phyloP scores from a whole-genome alignment of 2,113 vertebrate species.

The Proteles cristata region DNA sequence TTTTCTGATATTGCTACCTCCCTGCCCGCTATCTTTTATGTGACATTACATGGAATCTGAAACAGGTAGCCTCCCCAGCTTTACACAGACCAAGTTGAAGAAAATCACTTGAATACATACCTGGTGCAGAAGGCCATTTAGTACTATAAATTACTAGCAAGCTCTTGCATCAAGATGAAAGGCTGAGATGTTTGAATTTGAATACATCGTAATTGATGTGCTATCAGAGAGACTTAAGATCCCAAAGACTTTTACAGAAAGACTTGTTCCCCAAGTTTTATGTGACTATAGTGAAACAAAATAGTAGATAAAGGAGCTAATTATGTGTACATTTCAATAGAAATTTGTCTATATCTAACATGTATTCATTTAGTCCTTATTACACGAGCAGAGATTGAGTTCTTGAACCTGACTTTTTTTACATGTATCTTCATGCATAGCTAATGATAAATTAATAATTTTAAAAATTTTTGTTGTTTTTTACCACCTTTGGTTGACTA shows the following conservation, averaged over 20 bases:
- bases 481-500: constrained; percentile 8
- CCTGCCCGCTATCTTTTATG: neutral
- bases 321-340: constrained; percentile 1
- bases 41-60: constrained; percentile 38
- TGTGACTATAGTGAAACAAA: constrained; percentile 31
- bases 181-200: neutral
- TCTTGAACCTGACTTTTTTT: constrained; percentile 11
- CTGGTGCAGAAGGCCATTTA: neutral
- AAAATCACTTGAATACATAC: neutral
- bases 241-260: constrained; percentile 48
- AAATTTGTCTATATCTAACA: constrained; percentile 28
- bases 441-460: constrained; percentile 13
- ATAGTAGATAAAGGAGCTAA: constrained; percentile 20
- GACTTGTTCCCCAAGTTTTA: neutral
- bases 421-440: neutral
- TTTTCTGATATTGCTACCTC: constrained; percentile 48
- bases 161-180: constrained; percentile 18
- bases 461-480: neutral
- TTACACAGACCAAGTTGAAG: neutral
- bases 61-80: neutral
- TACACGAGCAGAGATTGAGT: constrained; percentile 16
- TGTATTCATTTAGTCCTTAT: neutral
- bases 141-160: neutral
- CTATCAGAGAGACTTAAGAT: constrained; percentile 44
- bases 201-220: neutral